Percentiles rank a stretch among this genome's conserved stretches.
These are phyloP conservation scores for Drosophila bipectinata DNA, from an alignment of 1,140 invertebrate species.

Conservation along the genomic window DNA sequence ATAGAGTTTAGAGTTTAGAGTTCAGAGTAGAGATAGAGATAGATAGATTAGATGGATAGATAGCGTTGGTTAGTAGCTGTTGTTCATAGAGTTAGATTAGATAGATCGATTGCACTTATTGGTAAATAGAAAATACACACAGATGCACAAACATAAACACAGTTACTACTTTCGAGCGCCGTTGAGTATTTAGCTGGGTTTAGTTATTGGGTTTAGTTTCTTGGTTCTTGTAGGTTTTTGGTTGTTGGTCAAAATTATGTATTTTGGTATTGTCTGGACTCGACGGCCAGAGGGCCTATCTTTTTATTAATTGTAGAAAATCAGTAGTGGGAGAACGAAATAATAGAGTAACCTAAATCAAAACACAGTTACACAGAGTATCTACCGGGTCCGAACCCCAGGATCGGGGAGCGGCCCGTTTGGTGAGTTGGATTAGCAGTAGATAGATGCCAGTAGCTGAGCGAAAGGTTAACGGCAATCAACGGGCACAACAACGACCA, in stretches of 20 bases:
- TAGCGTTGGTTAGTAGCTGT: constrained; percentile 51
- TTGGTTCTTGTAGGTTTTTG: constrained; percentile 7
- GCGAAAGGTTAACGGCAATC: constrained; percentile 15
- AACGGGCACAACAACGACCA: constrained; percentile 52
- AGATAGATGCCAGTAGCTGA: constrained; percentile 41
- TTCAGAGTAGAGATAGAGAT: constrained; percentile 25
- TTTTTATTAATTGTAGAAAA: not conserved
- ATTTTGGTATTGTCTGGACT: constrained; percentile 31
- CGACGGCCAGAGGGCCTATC: constrained; percentile 13
- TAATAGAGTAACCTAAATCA: constrained; percentile 39
- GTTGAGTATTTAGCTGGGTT: constrained; percentile 32
- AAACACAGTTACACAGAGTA: constrained; percentile 44
- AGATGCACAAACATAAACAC: constrained; percentile 54
- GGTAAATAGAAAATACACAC: constrained; percentile 39
- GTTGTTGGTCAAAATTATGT: constrained; percentile 26
- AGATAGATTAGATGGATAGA: constrained; percentile 59
- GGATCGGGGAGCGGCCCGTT: not conserved
- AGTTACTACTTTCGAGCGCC: constrained; percentile 62
- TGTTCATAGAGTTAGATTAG: constrained; percentile 31
- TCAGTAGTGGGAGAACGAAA: constrained; percentile 22
- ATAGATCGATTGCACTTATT: constrained; percentile 40
- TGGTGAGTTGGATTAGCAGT: constrained; percentile 32
- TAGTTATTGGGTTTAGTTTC: constrained; percentile 16
- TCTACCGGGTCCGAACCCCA: not conserved
- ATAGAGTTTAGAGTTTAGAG: constrained; percentile 24